phyloP scores from a whole-genome alignment of 2,888 invertebrate genomes.

The Xestia c-nigrum region DNA sequence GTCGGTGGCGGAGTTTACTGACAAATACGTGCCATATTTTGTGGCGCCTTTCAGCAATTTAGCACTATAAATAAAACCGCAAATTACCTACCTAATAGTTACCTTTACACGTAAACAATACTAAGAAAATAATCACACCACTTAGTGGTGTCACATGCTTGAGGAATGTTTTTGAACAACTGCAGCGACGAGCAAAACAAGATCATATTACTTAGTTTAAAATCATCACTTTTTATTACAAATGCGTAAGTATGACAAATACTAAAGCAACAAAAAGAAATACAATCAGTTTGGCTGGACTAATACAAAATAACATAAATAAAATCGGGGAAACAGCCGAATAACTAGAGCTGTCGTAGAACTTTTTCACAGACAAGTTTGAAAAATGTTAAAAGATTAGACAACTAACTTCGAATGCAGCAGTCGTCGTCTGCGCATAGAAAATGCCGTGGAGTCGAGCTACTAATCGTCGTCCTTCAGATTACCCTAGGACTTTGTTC shows the following conservation, averaged over 20 bases:
- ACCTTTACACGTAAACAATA: slow-evolving; percentile 23
- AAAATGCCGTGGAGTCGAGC: not conserved
- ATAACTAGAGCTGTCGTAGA: not conserved
- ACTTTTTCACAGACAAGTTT: not conserved
- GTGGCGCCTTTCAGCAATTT: slow-evolving; percentile 12
- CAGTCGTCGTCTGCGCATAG: not conserved
- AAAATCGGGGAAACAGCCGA: no score
- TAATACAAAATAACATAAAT: not conserved
- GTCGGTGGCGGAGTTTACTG: not conserved
- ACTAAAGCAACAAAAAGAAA: not conserved
- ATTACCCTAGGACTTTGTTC: slow-evolving; percentile 17
- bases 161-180: slow-evolving; percentile 19
- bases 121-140: slow-evolving; percentile 49
- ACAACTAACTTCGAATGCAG: not conserved
- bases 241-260: slow-evolving; percentile 19
- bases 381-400: not conserved
- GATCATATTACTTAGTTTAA: slow-evolving; percentile 32
- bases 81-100: slow-evolving; percentile 9
- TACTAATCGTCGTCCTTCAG: not conserved
- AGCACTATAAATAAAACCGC: slow-evolving; percentile 13
- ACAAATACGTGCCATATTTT: not conserved
- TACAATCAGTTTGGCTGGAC: not conserved
- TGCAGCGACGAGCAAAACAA: slow-evolving; percentile 2
- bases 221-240: slow-evolving; percentile 7
- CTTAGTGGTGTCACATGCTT: slow-evolving; percentile 19